Evolutionary conservation across 2,113 vertebrate species (phyloP).

Genomic region (Crypturellus undulatus): DNA sequence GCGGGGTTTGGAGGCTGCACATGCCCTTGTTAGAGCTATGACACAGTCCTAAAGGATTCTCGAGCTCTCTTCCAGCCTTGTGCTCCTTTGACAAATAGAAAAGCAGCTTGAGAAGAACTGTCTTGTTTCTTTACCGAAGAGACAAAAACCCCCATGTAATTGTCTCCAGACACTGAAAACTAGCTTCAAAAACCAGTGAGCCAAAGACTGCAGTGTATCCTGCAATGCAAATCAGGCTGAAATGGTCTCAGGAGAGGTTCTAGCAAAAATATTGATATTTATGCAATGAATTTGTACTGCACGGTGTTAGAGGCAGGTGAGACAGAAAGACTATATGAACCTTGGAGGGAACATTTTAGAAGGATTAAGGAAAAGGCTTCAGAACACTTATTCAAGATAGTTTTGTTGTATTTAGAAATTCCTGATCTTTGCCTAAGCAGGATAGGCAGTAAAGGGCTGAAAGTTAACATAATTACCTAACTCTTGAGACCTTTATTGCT

Average conservation of each 20-base stretch:
- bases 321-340: neutral
- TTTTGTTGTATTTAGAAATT: neutral
- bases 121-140: neutral
- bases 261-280: neutral
- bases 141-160: neutral
- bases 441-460: neutral
- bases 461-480: neutral
- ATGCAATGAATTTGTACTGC: neutral
- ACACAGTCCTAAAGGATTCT: neutral
- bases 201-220: neutral
- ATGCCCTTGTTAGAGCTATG: neutral
- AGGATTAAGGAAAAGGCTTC: neutral
- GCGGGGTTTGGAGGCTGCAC: neutral
- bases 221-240: neutral
- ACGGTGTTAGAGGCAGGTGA: neutral
- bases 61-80: neutral
- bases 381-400: neutral
- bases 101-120: neutral
- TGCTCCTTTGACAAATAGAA: neutral
- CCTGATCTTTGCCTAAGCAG: neutral
- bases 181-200: neutral
- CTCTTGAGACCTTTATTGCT: neutral
- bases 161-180: neutral
- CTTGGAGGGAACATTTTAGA: neutral
- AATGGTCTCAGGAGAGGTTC: neutral